Evolutionary conservation across 2,797 vertebrate species (phyloP).

Genomic region (Chelon labrosus): DNA sequence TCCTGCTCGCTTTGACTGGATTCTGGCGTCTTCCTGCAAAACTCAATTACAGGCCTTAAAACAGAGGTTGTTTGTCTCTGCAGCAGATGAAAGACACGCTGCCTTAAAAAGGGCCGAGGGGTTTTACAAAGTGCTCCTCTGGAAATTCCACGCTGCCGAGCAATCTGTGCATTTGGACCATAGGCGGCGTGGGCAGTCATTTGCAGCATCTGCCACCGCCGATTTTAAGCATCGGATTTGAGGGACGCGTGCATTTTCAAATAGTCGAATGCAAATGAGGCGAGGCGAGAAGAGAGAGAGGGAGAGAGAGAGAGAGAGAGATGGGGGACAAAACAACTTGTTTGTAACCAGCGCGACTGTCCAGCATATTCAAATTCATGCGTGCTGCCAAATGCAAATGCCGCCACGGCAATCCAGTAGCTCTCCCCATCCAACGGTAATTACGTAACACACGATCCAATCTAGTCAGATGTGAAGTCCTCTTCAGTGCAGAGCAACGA

Average conservation of each 20-base stretch:
- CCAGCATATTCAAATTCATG: conserved; percentile 17
- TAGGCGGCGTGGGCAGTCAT: conserved; percentile 22
- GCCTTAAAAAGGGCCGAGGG: conserved; percentile 44
- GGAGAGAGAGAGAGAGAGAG: not conserved
- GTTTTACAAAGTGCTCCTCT: conserved; percentile 33
- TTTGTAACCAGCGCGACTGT: conserved; percentile 7
- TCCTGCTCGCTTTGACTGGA: conserved; percentile 41
- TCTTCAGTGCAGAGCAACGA: conserved; percentile 9
- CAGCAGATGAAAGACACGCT: conserved; percentile 42
- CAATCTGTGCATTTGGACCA: conserved; percentile 30
- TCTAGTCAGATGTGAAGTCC: conserved; percentile 2
- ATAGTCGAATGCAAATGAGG: conserved; percentile 19
- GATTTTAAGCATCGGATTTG: conserved; percentile 28
- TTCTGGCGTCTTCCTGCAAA: conserved; percentile 36
- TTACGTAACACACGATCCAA: not conserved
- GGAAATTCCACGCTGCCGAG: conserved; percentile 42
- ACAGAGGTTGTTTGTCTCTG: conserved; percentile 49
- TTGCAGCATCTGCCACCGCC: conserved; percentile 25
- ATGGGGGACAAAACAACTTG: not conserved
- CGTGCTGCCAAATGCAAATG: conserved; percentile 27
- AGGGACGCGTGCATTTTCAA: not conserved
- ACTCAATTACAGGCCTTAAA: conserved; percentile 66
- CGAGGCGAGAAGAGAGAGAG: not conserved
- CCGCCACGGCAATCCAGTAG: not conserved
- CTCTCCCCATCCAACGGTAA: conserved; percentile 9